Percentiles rank a stretch among this genome's conserved stretches.
These are phyloP conservation scores for Danio aesculapii DNA, from an alignment of 2,797 vertebrate genomes.

Conservation along the genomic window DNA sequence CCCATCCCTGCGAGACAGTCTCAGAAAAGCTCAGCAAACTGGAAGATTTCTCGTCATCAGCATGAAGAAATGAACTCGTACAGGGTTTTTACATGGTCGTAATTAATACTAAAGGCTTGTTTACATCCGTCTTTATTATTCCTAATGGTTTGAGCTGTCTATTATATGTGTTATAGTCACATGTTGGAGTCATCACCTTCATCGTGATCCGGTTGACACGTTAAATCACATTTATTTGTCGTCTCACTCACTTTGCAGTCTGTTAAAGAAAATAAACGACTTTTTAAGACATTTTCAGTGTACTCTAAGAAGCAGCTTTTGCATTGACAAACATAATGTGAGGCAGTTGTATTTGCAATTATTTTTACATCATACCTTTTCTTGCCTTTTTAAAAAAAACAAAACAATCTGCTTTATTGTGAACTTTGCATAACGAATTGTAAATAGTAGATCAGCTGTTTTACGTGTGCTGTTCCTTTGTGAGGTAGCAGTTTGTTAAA, in stretches of 20 bases:
- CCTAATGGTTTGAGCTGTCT: constrained; percentile 52
- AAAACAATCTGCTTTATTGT: constrained; percentile 62
- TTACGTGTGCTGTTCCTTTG: constrained; percentile 79
- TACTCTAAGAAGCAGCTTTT: constrained; percentile 45
- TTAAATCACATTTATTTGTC: constrained; percentile 62
- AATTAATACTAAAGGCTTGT: constrained; percentile 35
- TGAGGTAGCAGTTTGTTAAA: constrained; percentile 69
- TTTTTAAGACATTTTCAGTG: constrained; percentile 50
- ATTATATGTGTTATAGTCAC: background rate
- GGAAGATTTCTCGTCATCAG: constrained; percentile 13
- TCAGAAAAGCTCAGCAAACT: background rate
- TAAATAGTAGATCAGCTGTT: constrained; percentile 72
- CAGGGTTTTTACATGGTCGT: constrained; percentile 43
- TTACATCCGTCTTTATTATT: constrained; percentile 64
- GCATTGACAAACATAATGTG: constrained; percentile 50
- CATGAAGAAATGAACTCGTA: constrained; percentile 59
- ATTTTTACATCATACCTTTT: constrained; percentile 60
- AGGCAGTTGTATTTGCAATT: constrained; percentile 52
- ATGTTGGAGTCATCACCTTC: background rate
- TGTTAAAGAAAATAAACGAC: background rate
- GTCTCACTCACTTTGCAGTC: constrained; percentile 53
- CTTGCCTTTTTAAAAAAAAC: constrained; percentile 57
- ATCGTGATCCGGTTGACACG: constrained; percentile 63
- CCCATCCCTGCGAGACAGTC: constrained; percentile 19
- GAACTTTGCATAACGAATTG: constrained; percentile 74